Evolutionary conservation across 2,888 invertebrate genomes (phyloP), one percentile per base, ranked within the genome.

Genomic region (Cerastoderma edule): DNA sequence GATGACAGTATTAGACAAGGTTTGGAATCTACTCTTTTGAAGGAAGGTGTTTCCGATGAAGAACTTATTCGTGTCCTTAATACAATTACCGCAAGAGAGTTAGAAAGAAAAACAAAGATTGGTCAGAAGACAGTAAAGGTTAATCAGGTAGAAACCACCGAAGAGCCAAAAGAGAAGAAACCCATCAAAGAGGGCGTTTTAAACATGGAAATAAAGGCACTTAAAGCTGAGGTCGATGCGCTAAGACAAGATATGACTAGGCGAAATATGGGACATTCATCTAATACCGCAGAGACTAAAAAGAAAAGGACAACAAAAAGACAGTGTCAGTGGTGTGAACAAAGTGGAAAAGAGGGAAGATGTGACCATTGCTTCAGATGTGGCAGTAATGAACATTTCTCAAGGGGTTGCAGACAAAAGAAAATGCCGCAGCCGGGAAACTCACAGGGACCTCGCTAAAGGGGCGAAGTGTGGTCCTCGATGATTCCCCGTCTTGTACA

Each of bases 291-390:
- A 16, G 22, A 22, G 22, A 16, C 5, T 32, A 19, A 48, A n/a
- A 27, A 22, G 2, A n/a, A 6, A 27, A 28, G 57, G 50, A 33
- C 2, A 57, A 60, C 22, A 69, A 33, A 46, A 24, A 10, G 13
- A 69, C 30, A 30, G 3, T 33, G 22, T n/a, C 22, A 10, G 30
- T 22, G 1, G 46, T 19, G 46, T 69, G 69, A 24, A n/a, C 16
- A 2, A 22, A 8, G 10, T 56, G 32, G 6, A 30, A 27, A 4
- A 10, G 27, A 32, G 24, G 6, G 22, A 46, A 48, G 27, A n/a
- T 70, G 69, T 60, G 32, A 13, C 10, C 70, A 70, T 53, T 70
- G 70, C 48, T 70, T 16, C 6, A 70, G 19, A 57, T 70, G 70
- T 28, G 56, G 68, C 19, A 56, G 56, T 22, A 39, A 6, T 16